phyloP scores from a whole-genome alignment of 2,797 vertebrate genomes.

The Austrolebias charrua region DNA sequence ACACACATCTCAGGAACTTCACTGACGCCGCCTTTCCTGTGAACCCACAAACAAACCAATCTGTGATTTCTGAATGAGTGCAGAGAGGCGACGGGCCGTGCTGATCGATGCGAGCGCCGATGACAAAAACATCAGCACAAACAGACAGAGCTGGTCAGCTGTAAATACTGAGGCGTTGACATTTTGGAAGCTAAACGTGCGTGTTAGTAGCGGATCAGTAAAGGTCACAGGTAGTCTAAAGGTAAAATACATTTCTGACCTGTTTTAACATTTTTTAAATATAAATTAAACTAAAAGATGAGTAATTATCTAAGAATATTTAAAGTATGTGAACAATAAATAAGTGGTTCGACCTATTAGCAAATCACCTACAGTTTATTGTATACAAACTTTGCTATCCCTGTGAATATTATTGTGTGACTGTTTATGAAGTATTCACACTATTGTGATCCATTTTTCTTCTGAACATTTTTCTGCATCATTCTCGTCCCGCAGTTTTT shows the following conservation, averaged over 20 bases:
- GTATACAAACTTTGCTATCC: too few species aligned
- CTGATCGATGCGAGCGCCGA: conserved; percentile 44
- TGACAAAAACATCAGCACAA: conserved; percentile 54
- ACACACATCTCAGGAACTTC: conserved; percentile 20
- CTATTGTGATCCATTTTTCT: too few species aligned
- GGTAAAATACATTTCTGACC: neutral
- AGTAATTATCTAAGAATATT: too few species aligned
- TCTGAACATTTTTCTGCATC: too few species aligned
- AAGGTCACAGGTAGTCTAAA: conserved; percentile 17
- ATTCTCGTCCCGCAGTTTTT: too few species aligned
- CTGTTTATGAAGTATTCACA: too few species aligned
- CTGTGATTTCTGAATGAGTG: conserved; percentile 34
- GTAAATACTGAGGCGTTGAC: conserved; percentile 15
- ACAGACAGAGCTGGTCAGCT: conserved; percentile 18
- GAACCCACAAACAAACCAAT: conserved; percentile 2
- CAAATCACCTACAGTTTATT: too few species aligned
- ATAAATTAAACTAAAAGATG: too few species aligned
- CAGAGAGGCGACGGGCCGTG: conserved; percentile 20
- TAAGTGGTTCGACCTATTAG: too few species aligned
- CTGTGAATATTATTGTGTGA: too few species aligned
- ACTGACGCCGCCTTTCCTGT: conserved; percentile 15
- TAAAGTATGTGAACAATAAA: too few species aligned
- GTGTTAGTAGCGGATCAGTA: conserved; percentile 14
- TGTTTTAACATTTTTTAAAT: neutral
- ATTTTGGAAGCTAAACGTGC: conserved; percentile 12